Evolutionary conservation across 1,140 invertebrate species (phyloP).

Genomic region (Cyclargus thomasi): DNA sequence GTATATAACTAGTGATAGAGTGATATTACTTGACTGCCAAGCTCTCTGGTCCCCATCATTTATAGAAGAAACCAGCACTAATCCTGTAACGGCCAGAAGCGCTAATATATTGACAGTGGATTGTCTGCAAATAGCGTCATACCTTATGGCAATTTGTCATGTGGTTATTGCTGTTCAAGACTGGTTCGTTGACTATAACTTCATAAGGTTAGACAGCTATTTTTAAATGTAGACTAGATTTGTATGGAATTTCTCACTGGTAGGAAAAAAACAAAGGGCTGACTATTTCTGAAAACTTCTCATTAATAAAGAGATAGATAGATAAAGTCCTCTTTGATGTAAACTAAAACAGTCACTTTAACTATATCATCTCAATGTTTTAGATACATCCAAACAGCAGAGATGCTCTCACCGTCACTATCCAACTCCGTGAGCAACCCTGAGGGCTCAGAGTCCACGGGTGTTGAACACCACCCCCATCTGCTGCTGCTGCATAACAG

Average conservation of each 20-base stretch:
- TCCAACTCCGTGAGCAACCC: conserved; percentile 42
- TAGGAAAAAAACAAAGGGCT: no score
- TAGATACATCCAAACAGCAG: conserved; percentile 88
- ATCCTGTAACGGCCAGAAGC: conserved; percentile 69
- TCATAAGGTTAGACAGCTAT: conserved; percentile 57
- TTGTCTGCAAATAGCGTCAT: conserved; percentile 86
- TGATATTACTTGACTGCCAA: conserved; percentile 79
- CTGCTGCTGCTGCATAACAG: conserved; percentile 87
- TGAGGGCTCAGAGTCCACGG: conserved; percentile 44
- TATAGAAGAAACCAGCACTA: conserved; percentile 64
- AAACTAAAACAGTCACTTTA: no score
- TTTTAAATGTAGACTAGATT: no score
- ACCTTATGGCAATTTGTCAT: conserved; percentile 92
- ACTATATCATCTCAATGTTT: neutral
- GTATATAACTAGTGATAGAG: conserved; percentile 77
- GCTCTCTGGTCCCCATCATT: conserved; percentile 67
- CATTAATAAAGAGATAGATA: no score
- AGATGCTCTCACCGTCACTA: conserved; percentile 90
- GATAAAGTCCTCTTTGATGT: neutral
- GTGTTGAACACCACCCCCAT: conserved; percentile 83
- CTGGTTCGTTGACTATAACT: conserved; percentile 86
- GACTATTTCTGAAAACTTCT: no score
- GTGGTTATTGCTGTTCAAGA: conserved; percentile 90
- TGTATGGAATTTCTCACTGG: no score
- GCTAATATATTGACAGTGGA: conserved; percentile 79